A percentile compares a stretch with the other conserved stretches of the same genome.
These are phyloP conservation scores for Yponomeuta plumbellus DNA, from an alignment of 2,888 invertebrate genomes.

Conservation along the genomic window DNA sequence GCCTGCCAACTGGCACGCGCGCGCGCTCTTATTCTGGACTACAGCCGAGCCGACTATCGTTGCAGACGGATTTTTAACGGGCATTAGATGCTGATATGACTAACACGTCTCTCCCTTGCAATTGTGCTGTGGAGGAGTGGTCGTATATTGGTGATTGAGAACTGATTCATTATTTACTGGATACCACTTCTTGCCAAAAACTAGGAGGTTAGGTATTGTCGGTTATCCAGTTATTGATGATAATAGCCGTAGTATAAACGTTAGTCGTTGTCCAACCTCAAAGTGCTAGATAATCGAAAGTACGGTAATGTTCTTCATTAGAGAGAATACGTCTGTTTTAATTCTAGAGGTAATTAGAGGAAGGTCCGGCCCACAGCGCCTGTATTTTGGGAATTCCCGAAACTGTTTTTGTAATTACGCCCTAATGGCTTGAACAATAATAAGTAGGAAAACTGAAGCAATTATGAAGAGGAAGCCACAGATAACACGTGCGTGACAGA, in stretches of 20 bases:
- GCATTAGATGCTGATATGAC: neutral
- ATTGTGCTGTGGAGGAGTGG: neutral
- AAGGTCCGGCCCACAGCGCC: constrained; percentile 1
- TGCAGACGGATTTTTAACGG: constrained; percentile 14
- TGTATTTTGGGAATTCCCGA: constrained; percentile 7
- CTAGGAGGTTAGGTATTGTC: too few relatives aligned
- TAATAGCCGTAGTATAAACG: too few relatives aligned
- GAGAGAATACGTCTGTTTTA: neutral
- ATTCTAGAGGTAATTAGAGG: neutral
- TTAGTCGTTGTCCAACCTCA: too few relatives aligned
- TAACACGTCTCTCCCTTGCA: neutral
- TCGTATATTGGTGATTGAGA: too few relatives aligned
- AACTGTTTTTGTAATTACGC: neutral
- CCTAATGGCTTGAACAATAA: too few relatives aligned
- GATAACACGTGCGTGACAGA: constrained; percentile 4
- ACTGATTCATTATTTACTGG: too few relatives aligned
- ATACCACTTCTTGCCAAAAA: too few relatives aligned
- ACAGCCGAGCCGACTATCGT: constrained; percentile 23
- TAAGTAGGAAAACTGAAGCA: too few relatives aligned
- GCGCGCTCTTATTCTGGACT: constrained; percentile 10
- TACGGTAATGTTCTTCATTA: neutral
- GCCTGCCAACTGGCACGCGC: constrained; percentile 17
- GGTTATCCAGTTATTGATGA: too few relatives aligned
- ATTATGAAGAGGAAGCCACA: neutral
- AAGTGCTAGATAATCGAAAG: too few relatives aligned